These are phyloP conservation scores for Stenoptilia bipunctidactyla DNA, from an alignment of 2,888 invertebrate species.

Conservation along the genomic window DNA sequence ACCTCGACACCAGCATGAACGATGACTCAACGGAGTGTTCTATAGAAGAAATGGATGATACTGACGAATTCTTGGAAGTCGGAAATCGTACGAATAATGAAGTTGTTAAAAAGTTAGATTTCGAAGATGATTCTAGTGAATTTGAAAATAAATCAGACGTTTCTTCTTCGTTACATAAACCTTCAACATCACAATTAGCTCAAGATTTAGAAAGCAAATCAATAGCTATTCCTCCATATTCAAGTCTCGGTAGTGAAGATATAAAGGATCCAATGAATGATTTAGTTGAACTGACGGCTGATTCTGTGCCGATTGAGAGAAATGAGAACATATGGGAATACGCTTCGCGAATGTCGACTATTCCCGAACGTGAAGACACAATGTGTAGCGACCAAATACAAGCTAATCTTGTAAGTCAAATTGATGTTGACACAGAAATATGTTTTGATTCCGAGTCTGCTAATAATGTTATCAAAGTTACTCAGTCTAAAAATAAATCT, in stretches of 20 bases:
- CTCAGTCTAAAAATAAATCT: background rate
- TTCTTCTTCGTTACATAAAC: conserved; percentile 7
- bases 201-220: conserved; percentile 28
- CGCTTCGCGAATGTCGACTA: too few species aligned
- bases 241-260: conserved; percentile 37
- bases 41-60: conserved; percentile 25
- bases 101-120: conserved; percentile 47
- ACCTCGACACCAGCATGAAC: conserved; percentile 6
- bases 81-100: conserved; percentile 30
- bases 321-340: conserved; percentile 10
- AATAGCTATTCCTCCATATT: conserved; percentile 43
- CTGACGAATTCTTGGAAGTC: conserved; percentile 23
- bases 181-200: conserved; percentile 37
- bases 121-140: conserved; percentile 40
- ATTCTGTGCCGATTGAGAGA: conserved; percentile 27
- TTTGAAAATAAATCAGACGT: conserved; percentile 14
- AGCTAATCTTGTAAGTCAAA: conserved; percentile 44
- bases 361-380: conserved; percentile 15
- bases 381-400: conserved; percentile 41
- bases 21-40: background rate
- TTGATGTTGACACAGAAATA: conserved; percentile 22
- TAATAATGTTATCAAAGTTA: conserved; percentile 14
- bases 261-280: conserved; percentile 50
- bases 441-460: conserved; percentile 21
- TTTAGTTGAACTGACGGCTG: conserved; percentile 44